Percentiles rank a stretch among this genome's conserved stretches.
These are phyloP conservation scores for Crioceris asparagi DNA, from an alignment of 2,888 invertebrate species.

Conservation along the genomic window DNA sequence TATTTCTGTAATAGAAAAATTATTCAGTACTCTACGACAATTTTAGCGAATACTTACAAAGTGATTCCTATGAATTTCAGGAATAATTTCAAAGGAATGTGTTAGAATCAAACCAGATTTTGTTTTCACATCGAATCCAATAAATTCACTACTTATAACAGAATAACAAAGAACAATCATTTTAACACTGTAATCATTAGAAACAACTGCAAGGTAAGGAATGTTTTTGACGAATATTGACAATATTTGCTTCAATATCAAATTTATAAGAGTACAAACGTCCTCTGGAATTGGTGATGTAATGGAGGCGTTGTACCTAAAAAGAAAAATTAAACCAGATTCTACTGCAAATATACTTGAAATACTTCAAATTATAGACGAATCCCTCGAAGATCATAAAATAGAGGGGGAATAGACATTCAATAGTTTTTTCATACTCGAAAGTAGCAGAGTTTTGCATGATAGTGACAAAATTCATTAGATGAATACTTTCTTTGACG, in stretches of 20 bases:
- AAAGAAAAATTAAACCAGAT: too few species aligned
- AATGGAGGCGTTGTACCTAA: too few species aligned
- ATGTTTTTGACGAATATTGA: slow-evolving; percentile 19
- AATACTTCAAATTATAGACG: slow-evolving; percentile 21
- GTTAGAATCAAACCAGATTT: slow-evolving; percentile 50
- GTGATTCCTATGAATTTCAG: slow-evolving; percentile 20
- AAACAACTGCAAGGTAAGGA: slow-evolving; percentile 15
- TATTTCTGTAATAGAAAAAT: slow-evolving; percentile 17
- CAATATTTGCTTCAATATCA: slow-evolving; percentile 21
- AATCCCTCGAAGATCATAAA: slow-evolving; percentile 21
- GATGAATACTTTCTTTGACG: slow-evolving; percentile 19
- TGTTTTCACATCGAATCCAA: slow-evolving; percentile 55
- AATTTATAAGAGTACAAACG: slow-evolving; percentile 18
- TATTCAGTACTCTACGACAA: not conserved
- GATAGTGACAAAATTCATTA: slow-evolving; percentile 21
- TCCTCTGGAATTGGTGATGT: slow-evolving; percentile 15
- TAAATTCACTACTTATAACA: slow-evolving; percentile 36
- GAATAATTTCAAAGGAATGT: slow-evolving; percentile 37
- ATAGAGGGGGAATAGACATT: slow-evolving; percentile 23
- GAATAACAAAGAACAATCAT: slow-evolving; percentile 23
- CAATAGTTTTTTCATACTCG: slow-evolving; percentile 19
- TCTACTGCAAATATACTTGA: slow-evolving; percentile 1
- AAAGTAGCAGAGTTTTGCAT: slow-evolving; percentile 19
- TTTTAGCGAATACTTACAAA: slow-evolving; percentile 18
- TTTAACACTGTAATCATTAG: slow-evolving; percentile 17